Evolutionary conservation across 2,888 invertebrate species (phyloP), one percentile per base, ranked within the genome.

Genomic region (Apamea monoglypha): DNA sequence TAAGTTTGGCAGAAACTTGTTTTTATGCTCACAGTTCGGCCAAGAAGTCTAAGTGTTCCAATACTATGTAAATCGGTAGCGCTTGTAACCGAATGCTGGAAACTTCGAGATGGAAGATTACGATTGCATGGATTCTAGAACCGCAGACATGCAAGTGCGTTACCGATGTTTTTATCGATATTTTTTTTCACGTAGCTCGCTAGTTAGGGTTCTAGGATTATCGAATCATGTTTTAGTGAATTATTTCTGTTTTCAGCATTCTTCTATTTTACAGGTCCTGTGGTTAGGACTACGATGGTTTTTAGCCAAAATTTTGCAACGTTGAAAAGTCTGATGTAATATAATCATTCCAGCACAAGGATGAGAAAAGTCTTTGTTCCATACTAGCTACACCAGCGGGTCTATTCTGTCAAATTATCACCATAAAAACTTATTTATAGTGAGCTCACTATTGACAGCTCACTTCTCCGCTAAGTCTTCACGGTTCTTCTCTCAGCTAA

Each of bases 61-160:
- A 85, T 85, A 85, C 85, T 87, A 85, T 87, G 85, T 85, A 87
- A 85, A 85, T 87, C 72, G 72, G 74, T 61, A n/a, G 44, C 66
- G 72, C 66, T 85, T 72, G 72, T 70, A 77, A 70, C 68, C 69
- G 63, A 85, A 84, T 75, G 84, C 72, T 73, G 63, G 68, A 74
- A 85, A 80, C 74, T 85, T 87, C 64, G 36, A 29, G 18, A 53
- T 74, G 25, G 40, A 56, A 68, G 76, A 83, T 87, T 80, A 74
- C 63, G 61, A 47, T 78, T 36, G 73, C 50, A 61, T n/a, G 66
- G 59, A 71, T 67, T 76, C 21, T 67, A 61, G 79, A 63, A 80
- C 50, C 29, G 56, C 69, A 56, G 69, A 74, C 47, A 76, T 66
- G 44, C 29, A 73, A 74, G 69, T 78, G 66, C 76, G 77, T 74